Base-by-base conservation (phyloP, 2,797 vertebrate genomes). In the Anabacerthia variegaticeps region DNA sequence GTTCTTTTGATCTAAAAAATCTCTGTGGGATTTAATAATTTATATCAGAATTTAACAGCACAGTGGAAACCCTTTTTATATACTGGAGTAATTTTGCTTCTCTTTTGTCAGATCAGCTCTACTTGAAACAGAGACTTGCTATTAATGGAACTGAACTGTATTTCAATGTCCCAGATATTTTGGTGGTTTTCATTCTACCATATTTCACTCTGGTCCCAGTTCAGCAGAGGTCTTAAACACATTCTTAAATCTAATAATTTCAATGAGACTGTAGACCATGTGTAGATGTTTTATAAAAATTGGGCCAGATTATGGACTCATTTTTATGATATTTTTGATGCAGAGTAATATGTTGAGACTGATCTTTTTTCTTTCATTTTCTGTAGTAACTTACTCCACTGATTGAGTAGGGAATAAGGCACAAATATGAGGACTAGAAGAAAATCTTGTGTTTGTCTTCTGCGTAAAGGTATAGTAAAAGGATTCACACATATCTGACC, bases 1-100 rank as follows among this genome's bases (percentile, higher is more conserved):
- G 43, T 59, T 90, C 61, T 65, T 96, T 96, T 97, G 90, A 97
- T 94, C 87, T 92, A 54, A 93, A 89, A 87, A 54, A 26, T 81
- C 82, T 76, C 83, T 41, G 59, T 77, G 77, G 89, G 83, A 74
- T 94, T 96, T 94, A 95, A 88, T 96, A 90, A 96, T 96, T 95
- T 95, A 94, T 93, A 95, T 93, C 75, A 94, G 61, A 94, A 93
- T 91, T 95, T 95, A 94, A 77, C 65, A 92, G 59, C 91, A 89
- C 76, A 91, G 62, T 86, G 76, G 59, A 95, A 93, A 82, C 17
- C 36, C 34, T 91, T 94, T 95, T 95, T 86, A 96, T 91, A 77
- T 86, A 88, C 58, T 84, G n/a, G 30, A 95, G 75, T 83, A 91
- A 80, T 93, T 93, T 93, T 80, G 34, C 85, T 79, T 89, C 36